Evolutionary conservation across 2,888 invertebrate species (phyloP), one percentile per base, ranked within the genome.

Genomic region (Diloba caeruleocephala): DNA sequence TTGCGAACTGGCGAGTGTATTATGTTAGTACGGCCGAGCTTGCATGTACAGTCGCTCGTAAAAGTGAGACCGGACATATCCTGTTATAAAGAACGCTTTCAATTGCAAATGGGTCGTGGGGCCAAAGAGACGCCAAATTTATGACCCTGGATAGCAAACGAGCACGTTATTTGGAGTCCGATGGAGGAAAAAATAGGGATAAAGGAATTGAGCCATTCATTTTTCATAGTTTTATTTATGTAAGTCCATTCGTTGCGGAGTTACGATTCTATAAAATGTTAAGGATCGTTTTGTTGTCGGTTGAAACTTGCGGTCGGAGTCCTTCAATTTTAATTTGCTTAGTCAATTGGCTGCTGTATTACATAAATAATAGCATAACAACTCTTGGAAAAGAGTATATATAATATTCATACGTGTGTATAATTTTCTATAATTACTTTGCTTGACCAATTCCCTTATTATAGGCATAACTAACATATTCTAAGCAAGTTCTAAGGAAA

Each of bases 51-150:
- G 21, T 39, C 49, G 51, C 71, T 88, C 86, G 87, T 86, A 88
- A 89, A 89, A 87, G 84, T 84, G 82, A 80, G 78, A 84, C 82
- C 80, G 82, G 87, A 88, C 88, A 87, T 82, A 88, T 87, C 84
- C 87, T 81, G 87, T 84, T 87, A 84, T 88, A 90, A 90, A 88
- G 85, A 88, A 85, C 85, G 87, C 87, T 90, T 91, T 90, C 91
- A 91, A 90, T 90, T 90, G 89, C 90, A 90, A 91, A 90, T 90
- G 87, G 88, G 83, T 83, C 84, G 85, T 79, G 82, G 80, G 85
- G 79, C 80, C 79, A 83, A 84, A 82, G 85, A 84, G 81, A 82
- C 82, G 76, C 71, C 77, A 75, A 83, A 88, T 91, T 90, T 91
- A 91, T 86, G 82, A 86, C 82, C 79, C 80, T 74, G 81, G 79